Percentiles rank a stretch among this genome's conserved stretches.
Conservation (phyloP, 2,888 invertebrate species). For the Nemurella pictetii region DNA sequence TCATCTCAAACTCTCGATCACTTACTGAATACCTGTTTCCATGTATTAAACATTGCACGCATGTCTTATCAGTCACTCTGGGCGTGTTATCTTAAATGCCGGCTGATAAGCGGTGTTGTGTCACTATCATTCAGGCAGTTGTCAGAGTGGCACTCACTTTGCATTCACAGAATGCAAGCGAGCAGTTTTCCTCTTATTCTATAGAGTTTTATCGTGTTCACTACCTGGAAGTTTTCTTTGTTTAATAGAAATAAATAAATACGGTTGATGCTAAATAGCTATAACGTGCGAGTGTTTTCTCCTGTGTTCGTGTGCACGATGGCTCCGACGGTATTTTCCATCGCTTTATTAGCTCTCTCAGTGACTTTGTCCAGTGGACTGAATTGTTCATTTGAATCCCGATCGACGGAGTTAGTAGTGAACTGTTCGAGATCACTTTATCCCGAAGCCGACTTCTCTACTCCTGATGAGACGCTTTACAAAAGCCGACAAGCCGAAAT, state of each 20-base stretch:
- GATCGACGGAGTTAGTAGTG: neutral
- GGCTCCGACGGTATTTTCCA: neutral
- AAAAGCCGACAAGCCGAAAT: neutral
- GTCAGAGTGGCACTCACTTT: neutral
- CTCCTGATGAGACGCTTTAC: neutral
- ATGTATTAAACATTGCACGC: neutral
- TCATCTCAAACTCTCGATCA: neutral
- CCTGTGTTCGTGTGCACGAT: neutral
- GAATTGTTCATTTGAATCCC: neutral
- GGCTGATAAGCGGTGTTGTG: neutral
- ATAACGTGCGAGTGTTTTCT: neutral
- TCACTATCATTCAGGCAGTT: neutral
- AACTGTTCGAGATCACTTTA: neutral
- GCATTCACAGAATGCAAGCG: neutral
- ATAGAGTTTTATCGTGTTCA: neutral
- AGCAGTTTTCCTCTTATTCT: neutral
- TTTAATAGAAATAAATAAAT: neutral
- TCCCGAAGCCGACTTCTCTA: neutral
- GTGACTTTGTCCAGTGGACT: neutral
- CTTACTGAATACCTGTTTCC: neutral
- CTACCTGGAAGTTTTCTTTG: neutral
- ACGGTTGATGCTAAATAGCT: neutral
- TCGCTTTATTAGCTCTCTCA: neutral
- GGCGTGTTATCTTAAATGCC: neutral
- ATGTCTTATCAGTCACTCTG: neutral